A percentile compares a stretch with the other conserved stretches of the same genome.
phyloP scores from a whole-genome alignment of 2,888 invertebrate genomes.

The Notocelia uddmanniana region DNA sequence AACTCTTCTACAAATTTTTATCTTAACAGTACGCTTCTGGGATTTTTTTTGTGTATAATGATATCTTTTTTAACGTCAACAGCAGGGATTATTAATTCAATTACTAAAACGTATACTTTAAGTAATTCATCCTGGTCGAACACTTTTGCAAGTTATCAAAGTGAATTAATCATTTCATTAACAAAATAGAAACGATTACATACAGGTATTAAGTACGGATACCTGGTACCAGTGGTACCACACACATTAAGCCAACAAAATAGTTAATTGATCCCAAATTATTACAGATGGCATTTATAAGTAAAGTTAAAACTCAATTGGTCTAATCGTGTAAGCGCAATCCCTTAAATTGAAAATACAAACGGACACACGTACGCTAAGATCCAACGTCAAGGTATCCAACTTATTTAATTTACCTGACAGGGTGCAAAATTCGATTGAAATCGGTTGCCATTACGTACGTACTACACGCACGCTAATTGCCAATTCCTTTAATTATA shows the following conservation, averaged over 20 bases:
- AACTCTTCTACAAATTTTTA: not conserved
- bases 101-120: not conserved
- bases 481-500: constrained; percentile 45
- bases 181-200: too few relatives aligned
- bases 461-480: constrained; percentile 30
- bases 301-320: not conserved
- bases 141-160: too few relatives aligned
- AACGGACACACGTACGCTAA: constrained; percentile 25
- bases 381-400: constrained; percentile 30
- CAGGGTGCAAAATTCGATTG: constrained; percentile 35
- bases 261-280: too few relatives aligned
- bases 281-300: too few relatives aligned
- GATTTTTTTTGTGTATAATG: not conserved
- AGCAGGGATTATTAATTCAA: not conserved
- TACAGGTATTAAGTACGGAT: too few relatives aligned
- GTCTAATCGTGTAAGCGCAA: not conserved
- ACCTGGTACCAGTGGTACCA: too few relatives aligned
- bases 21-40: not conserved
- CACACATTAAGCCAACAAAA: too few relatives aligned
- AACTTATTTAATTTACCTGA: constrained; percentile 31
- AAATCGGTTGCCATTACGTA: constrained; percentile 23
- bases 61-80: not conserved
- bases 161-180: too few relatives aligned
- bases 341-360: constrained; percentile 7
- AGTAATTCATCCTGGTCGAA: not conserved